Percentiles rank a stretch among this genome's conserved stretches.
Evolutionary conservation across 53 echinoderm and acorn worm genomes (phyloP).

Genomic region (Luidia sarsii): DNA sequence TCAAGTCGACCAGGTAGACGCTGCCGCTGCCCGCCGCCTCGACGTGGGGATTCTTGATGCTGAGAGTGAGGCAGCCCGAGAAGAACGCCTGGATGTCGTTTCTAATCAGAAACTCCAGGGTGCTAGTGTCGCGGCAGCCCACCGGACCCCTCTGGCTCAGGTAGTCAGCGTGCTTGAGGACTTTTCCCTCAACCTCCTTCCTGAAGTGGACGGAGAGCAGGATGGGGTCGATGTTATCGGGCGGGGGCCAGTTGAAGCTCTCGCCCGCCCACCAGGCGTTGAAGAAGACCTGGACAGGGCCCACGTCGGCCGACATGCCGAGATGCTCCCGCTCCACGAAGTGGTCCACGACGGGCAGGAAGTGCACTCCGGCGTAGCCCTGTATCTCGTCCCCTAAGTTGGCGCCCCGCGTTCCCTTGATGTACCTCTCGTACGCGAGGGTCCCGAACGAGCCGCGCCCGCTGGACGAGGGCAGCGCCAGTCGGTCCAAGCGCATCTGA

Average conservation of each 20-base stretch:
- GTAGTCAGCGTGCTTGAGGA: not conserved
- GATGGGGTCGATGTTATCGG: conserved; percentile 4
- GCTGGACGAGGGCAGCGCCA: too few relatives aligned
- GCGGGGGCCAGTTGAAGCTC: conserved; percentile 6
- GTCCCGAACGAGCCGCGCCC: too few relatives aligned
- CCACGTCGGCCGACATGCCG: not conserved
- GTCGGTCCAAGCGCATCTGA: too few relatives aligned
- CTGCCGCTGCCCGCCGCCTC: not conserved
- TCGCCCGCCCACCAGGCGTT: conserved; percentile 12
- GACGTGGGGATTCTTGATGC: not conserved
- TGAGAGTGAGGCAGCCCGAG: conserved; percentile 15
- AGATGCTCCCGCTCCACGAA: not conserved
- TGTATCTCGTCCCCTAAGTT: conserved; percentile 29
- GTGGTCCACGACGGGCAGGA: conserved; percentile 17
- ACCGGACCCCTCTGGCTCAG: not conserved
- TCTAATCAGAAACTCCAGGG: not conserved
- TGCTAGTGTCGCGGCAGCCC: not conserved
- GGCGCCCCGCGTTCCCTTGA: not conserved
- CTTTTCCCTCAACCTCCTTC: too few relatives aligned
- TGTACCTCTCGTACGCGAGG: not conserved
- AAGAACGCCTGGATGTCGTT: not conserved
- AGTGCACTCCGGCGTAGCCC: not conserved
- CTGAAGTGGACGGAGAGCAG: conserved; percentile 10
- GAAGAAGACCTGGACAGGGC: not conserved
- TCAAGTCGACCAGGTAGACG: not conserved